Conservation (phyloP, 1,140 invertebrate species). For the Drosophila mauritiana region DNA sequence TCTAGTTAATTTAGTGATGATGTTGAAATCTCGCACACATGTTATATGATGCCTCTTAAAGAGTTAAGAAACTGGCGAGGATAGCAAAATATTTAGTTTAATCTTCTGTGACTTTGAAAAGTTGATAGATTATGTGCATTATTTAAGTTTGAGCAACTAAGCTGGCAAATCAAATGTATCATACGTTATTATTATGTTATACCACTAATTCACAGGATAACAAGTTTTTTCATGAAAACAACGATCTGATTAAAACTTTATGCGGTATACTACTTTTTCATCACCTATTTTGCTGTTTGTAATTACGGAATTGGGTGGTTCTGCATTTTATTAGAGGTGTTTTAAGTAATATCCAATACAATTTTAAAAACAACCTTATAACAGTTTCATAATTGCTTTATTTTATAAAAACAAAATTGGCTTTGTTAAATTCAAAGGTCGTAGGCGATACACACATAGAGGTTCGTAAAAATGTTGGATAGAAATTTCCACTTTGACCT, state of each 20-base stretch:
- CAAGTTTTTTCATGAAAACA: conserved; percentile 1
- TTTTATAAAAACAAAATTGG: conserved; percentile 12
- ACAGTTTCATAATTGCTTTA: conserved; percentile 11
- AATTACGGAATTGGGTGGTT: background rate
- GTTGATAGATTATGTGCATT: background rate
- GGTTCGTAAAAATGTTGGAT: conserved; percentile 32
- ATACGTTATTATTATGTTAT: background rate
- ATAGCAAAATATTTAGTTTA: background rate
- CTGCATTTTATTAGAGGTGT: too few relatives aligned
- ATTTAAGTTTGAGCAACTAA: background rate
- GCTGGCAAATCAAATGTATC: conserved; percentile 5
- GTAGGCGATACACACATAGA: conserved; percentile 5
- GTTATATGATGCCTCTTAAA: background rate
- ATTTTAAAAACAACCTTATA: background rate
- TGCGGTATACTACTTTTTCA: conserved; percentile 17
- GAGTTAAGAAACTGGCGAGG: conserved; percentile 4
- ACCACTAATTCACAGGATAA: conserved; percentile 6
- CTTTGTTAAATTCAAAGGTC: conserved; percentile 15
- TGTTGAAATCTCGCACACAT: background rate
- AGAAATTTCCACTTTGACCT: conserved; percentile 63
- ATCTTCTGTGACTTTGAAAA: background rate
- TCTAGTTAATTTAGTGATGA: conserved; percentile 1
- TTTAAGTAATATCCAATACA: too few relatives aligned
- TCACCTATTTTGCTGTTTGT: conserved; percentile 5
- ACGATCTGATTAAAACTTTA: conserved; percentile 10